phyloP scores from a whole-genome alignment of 2,113 vertebrate genomes.

The Oncorhynchus masou region DNA sequence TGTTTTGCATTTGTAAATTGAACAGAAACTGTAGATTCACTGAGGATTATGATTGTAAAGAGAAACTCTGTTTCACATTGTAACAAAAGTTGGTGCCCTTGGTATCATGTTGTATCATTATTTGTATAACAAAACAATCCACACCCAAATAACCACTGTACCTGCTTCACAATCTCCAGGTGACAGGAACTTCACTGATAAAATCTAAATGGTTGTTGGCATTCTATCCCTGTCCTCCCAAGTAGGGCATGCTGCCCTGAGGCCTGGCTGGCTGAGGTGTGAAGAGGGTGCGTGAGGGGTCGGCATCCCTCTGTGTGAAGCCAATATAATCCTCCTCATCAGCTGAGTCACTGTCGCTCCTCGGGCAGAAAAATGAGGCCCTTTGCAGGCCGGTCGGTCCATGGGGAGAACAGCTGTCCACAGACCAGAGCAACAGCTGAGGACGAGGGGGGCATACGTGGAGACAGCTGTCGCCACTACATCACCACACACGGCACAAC shows the following conservation, averaged over 20 bases:
- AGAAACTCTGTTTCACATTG: no score
- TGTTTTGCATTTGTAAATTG: neutral
- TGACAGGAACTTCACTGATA: neutral
- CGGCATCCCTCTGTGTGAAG: slow-evolving; percentile 24
- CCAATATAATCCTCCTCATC: slow-evolving; percentile 60
- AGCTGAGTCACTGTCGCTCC: slow-evolving; percentile 70
- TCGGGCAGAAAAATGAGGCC: slow-evolving; percentile 79
- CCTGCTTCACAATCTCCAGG: neutral
- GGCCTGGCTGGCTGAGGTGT: neutral
- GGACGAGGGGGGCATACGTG: slow-evolving; percentile 71
- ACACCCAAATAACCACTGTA: neutral
- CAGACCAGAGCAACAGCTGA: slow-evolving; percentile 91
- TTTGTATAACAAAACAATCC: neutral
- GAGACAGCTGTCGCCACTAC: slow-evolving; percentile 83
- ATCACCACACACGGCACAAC: slow-evolving; percentile 73
- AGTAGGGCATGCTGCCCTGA: slow-evolving; percentile 14
- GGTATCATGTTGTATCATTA: neutral
- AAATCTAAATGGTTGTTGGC: neutral
- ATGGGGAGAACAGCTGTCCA: slow-evolving; percentile 86
- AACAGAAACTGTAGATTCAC: neutral
- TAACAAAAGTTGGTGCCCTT: neutral
- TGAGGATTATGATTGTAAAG: no score
- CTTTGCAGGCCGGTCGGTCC: slow-evolving; percentile 76
- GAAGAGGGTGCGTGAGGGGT: slow-evolving; percentile 31
- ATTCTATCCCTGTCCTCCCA: neutral